A percentile compares a stretch with the other conserved stretches of the same genome.
Conservation (phyloP, 2,888 invertebrate species). For the Andrena trimmerana region DNA sequence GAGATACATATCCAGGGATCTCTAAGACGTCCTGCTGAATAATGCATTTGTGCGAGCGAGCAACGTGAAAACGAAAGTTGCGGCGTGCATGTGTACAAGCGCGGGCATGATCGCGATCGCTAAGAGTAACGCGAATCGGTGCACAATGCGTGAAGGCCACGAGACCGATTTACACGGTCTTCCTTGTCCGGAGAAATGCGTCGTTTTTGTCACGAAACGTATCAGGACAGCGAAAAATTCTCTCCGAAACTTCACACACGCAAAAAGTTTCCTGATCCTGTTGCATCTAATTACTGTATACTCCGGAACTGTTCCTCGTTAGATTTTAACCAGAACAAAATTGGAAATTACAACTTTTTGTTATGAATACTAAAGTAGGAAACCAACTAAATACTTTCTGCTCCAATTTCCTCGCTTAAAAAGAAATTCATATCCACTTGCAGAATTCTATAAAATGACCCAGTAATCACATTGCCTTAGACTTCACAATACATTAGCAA, state of each 20-base stretch:
- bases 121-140: conserved; percentile 32
- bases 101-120: conserved; percentile 47
- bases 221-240: conserved; percentile 27
- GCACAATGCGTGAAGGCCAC: conserved; percentile 77
- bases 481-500: background rate
- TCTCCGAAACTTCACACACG: background rate
- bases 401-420: background rate
- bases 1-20: conserved; percentile 15
- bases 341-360: too few species aligned
- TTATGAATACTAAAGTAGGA: too few species aligned
- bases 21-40: conserved; percentile 19
- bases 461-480: background rate
- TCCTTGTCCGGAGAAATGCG: conserved; percentile 81
- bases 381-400: background rate
- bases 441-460: background rate
- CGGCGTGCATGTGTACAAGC: conserved; percentile 13
- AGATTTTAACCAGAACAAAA: too few species aligned
- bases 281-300: too few species aligned
- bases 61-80: conserved; percentile 71
- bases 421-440: background rate
- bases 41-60: conserved; percentile 13
- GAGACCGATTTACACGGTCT: conserved; percentile 74
- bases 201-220: conserved; percentile 68
- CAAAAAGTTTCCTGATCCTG: too few species aligned
- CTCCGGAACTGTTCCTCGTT: too few species aligned